These are phyloP conservation scores for Ceramica pisi DNA, from an alignment of 2,888 invertebrate species.

Conservation along the genomic window DNA sequence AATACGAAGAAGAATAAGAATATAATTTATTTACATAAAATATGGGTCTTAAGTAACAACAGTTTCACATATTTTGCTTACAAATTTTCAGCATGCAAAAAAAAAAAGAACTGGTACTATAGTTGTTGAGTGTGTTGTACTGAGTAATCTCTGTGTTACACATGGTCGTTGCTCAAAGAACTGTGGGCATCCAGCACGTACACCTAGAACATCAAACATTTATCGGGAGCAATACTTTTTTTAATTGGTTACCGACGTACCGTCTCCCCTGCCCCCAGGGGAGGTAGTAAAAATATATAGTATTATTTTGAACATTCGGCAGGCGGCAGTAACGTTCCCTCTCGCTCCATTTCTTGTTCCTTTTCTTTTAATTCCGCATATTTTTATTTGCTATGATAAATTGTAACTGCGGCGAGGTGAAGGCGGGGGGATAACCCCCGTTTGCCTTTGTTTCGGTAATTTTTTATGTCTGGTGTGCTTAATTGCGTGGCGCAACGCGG, in stretches of 20 bases:
- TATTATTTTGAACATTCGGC: conserved; percentile 83
- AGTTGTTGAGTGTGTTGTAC: neutral
- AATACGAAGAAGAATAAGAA: too few relatives aligned
- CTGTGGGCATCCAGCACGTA: conserved; percentile 20
- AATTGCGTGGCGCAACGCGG: conserved; percentile 88
- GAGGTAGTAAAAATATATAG: conserved; percentile 80
- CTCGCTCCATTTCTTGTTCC: conserved; percentile 86
- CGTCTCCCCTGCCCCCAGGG: conserved; percentile 73
- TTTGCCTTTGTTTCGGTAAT: conserved; percentile 90
- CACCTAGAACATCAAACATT: conserved; percentile 60
- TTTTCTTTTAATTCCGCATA: conserved; percentile 90
- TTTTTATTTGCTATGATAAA: conserved; percentile 91
- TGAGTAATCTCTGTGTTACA: too few relatives aligned
- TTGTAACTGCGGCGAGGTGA: conserved; percentile 84
- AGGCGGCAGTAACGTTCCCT: conserved; percentile 79
- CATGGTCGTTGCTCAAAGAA: conserved; percentile 14
- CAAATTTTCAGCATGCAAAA: too few relatives aligned
- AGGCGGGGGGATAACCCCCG: conserved; percentile 73
- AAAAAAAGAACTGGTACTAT: too few relatives aligned
- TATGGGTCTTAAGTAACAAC: too few relatives aligned
- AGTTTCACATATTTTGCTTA: too few relatives aligned
- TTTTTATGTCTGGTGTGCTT: conserved; percentile 90
- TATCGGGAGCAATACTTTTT: conserved; percentile 68
- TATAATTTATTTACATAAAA: too few relatives aligned
- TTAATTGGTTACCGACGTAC: conserved; percentile 75